Evolutionary conservation across 2,113 vertebrate genomes (phyloP).

Genomic region (Scartelaos histophorus): DNA sequence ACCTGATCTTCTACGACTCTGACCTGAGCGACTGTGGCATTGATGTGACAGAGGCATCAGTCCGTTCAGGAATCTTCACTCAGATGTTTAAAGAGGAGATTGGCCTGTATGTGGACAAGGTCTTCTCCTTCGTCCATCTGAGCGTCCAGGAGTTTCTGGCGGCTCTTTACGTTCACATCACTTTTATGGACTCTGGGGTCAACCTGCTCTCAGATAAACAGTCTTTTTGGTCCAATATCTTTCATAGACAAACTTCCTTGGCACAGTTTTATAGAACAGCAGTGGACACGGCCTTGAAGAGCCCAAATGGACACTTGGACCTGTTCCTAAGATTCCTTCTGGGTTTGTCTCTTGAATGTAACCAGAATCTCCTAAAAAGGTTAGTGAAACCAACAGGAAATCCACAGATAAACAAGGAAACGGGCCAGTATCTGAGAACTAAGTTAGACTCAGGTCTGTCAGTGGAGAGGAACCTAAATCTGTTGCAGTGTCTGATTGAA

Average conservation of each 20-base stretch:
- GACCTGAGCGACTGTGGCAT: slow-evolving; percentile 29
- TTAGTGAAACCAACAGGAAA: slow-evolving; percentile 10
- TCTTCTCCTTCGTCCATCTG: slow-evolving; percentile 46
- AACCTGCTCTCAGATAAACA: slow-evolving; percentile 25
- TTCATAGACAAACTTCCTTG: accelerated
- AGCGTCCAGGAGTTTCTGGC: slow-evolving; percentile 42
- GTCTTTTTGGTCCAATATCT: neutral
- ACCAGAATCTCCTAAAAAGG: slow-evolving; percentile 15
- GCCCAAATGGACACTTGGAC: slow-evolving; percentile 36
- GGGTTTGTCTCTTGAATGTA: slow-evolving; percentile 26
- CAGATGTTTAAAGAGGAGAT: slow-evolving; percentile 37
- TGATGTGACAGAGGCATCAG: slow-evolving; percentile 19
- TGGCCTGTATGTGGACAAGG: slow-evolving; percentile 11
- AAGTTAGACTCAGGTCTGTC: slow-evolving; percentile 18
- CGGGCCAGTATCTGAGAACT: slow-evolving; percentile 18
- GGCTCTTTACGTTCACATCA: slow-evolving; percentile 45
- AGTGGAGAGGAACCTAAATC: slow-evolving; percentile 34
- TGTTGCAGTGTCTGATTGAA: slow-evolving; percentile 43
- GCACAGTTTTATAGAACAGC: neutral
- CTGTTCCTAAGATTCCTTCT: slow-evolving; percentile 41
- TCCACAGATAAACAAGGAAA: neutral
- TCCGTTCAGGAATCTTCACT: slow-evolving; percentile 36
- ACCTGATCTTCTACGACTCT: slow-evolving; percentile 17
- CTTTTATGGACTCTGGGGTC: slow-evolving; percentile 13
- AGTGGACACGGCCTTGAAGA: slow-evolving; percentile 37